Percentiles rank a stretch among this genome's conserved stretches.
phyloP scores from a whole-genome alignment of 2,113 vertebrate species.

The Actenoides lindsayi region DNA sequence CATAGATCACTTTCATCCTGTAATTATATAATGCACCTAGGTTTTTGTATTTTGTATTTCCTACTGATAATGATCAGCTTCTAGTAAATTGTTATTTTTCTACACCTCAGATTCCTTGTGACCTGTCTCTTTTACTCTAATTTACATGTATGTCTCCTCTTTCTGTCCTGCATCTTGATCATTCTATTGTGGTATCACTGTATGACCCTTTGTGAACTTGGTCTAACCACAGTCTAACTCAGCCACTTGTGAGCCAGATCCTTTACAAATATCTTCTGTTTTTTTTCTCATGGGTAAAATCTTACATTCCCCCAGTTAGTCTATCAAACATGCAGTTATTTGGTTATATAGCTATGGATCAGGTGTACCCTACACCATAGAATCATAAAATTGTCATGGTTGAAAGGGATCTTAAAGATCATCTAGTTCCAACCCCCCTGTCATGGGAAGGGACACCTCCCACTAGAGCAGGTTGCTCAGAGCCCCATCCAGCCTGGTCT shows the following conservation, averaged over 20 bases:
- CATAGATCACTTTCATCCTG: background rate
- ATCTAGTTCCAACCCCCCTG: too few relatives aligned
- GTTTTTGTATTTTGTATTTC: background rate
- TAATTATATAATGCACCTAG: background rate
- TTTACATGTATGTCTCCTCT: background rate
- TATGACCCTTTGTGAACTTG: background rate
- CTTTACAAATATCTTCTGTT: background rate
- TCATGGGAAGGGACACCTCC: too few relatives aligned
- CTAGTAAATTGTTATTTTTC: background rate
- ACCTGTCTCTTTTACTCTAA: background rate
- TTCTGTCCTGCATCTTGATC: background rate
- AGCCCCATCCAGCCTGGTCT: too few relatives aligned
- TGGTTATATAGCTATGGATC: background rate
- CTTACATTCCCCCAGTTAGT: background rate
- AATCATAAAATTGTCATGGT: too few relatives aligned
- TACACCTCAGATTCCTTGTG: background rate
- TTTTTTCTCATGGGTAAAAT: background rate
- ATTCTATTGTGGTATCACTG: background rate
- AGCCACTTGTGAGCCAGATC: accelerated
- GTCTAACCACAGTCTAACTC: background rate
- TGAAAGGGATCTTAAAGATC: too few relatives aligned
- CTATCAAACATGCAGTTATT: background rate
- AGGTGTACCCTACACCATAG: background rate
- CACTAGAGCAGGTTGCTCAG: too few relatives aligned
- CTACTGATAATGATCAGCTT: background rate